These are phyloP conservation scores for Neoascia interrupta DNA, from an alignment of 2,888 invertebrate genomes.

Conservation along the genomic window DNA sequence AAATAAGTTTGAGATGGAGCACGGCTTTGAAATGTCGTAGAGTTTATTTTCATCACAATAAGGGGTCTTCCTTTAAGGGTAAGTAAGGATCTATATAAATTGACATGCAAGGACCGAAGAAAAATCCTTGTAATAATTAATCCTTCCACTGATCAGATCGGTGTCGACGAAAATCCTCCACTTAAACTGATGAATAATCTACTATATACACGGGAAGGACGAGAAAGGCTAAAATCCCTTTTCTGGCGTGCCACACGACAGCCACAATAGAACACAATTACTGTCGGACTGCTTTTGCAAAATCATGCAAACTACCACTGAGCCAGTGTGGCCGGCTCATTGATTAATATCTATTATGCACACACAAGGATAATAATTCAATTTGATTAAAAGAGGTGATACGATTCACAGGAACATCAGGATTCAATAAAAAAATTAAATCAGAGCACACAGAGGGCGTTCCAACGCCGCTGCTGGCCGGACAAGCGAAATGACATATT, in stretches of 20 bases:
- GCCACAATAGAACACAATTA: constrained; percentile 43
- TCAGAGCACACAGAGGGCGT: neutral
- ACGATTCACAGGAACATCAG: constrained; percentile 11
- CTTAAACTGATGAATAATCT: constrained; percentile 61
- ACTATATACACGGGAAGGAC: neutral
- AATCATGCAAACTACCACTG: constrained; percentile 44
- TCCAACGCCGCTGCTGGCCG: neutral
- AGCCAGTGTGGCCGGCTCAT: constrained; percentile 24
- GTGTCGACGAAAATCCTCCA: constrained; percentile 54
- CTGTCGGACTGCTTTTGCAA: constrained; percentile 34
- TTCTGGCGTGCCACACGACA: constrained; percentile 62
- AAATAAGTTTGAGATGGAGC: constrained; percentile 39
- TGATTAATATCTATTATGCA: constrained; percentile 63
- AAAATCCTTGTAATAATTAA: too few relatives aligned
- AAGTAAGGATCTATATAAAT: too few relatives aligned
- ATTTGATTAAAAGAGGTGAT: constrained; percentile 61
- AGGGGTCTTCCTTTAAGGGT: constrained; percentile 19
- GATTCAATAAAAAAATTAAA: constrained; percentile 22
- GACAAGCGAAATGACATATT: too few relatives aligned
- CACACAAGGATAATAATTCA: constrained; percentile 52
- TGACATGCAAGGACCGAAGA: neutral
- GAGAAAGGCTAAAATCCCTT: constrained; percentile 18
- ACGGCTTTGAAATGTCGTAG: constrained; percentile 15
- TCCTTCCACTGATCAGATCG: constrained; percentile 54
- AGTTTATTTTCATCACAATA: neutral